These are phyloP conservation scores for Cataglyphis livida DNA, from an alignment of 2,888 invertebrate genomes.

Conservation along the genomic window DNA sequence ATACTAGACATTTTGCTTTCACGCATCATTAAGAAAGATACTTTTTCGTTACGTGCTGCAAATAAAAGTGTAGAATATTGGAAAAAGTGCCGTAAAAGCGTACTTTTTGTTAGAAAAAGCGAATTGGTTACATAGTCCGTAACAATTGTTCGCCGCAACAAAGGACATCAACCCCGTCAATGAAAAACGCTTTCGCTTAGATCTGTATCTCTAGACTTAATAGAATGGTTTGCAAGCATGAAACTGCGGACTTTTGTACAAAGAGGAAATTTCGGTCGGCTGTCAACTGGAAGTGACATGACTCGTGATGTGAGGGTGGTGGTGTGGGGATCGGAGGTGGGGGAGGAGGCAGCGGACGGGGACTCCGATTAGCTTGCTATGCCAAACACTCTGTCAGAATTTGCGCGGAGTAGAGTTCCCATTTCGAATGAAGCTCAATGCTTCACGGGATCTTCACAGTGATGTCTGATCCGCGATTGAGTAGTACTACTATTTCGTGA, in stretches of 20 bases:
- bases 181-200: not conserved
- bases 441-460: constrained; percentile 18
- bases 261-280: constrained; percentile 5
- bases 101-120: not conserved
- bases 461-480: not conserved
- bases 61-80: not conserved
- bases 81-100: not conserved
- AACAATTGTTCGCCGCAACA: not conserved
- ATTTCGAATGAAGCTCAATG: constrained; percentile 8
- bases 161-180: not conserved
- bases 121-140: not conserved
- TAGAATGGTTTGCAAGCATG: not conserved
- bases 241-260: not conserved
- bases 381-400: constrained; percentile 59
- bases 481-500: not conserved
- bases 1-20: not conserved
- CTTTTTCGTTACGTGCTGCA: not conserved
- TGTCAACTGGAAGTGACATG: constrained; percentile 53
- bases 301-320: constrained; percentile 27
- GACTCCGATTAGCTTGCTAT: constrained; percentile 44
- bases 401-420: constrained; percentile 18
- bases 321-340: not conserved
- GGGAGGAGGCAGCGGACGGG: not conserved
- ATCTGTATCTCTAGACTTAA: constrained; percentile 6
- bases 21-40: not conserved